Base-by-base conservation (phyloP, 2,888 invertebrate species). In the Macrophya annulata region DNA sequence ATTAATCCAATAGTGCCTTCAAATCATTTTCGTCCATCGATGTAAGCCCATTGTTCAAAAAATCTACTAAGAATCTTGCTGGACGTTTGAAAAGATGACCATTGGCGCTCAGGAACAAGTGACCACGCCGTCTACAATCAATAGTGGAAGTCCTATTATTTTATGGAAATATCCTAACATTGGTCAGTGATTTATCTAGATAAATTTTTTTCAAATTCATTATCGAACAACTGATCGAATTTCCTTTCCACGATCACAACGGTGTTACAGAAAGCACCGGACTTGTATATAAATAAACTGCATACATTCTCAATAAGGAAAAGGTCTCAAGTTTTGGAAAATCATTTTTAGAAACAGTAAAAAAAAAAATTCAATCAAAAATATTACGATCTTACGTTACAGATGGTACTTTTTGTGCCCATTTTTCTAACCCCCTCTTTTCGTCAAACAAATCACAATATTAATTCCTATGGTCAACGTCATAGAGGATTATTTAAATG, bases 111-210 rank as follows among this genome's bases (percentile, higher is more conserved):
- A 81, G 25, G 81, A 37, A 37, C 43, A 37, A 31, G 15, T 9
- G 6, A 40, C 81, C 9, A 15, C 59, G 9, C 25, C 59, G 59
- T 43, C 40, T 8, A 4, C 2, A 0, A n/a, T 62, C 25, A 17
- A n/a, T 6, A 6, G 17, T 40, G 59, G 40, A 21, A 59, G 62
- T 81, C 37, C 59, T 10, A 8, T 55, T 21, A n/a, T 81, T 37
- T 81, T 81, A 8, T 81, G 81, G 81, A 81, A 62, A 81, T 62
- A 59, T 40, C 62, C 62, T 2, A 31, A 40, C 37, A 81, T 37
- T 43, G 81, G 81, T 81, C 12, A 81, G 81, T 81, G 40, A 76
- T 85, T 10, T 43, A 62, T 65, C n/a, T 4, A 17, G 55, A 55
- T 0, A 17, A 55, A n/a, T n/a, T 79, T n/a, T 48, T 37, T n/a